Evolutionary conservation across 2,888 invertebrate species (phyloP).

Genomic region (Protonemura montana): DNA sequence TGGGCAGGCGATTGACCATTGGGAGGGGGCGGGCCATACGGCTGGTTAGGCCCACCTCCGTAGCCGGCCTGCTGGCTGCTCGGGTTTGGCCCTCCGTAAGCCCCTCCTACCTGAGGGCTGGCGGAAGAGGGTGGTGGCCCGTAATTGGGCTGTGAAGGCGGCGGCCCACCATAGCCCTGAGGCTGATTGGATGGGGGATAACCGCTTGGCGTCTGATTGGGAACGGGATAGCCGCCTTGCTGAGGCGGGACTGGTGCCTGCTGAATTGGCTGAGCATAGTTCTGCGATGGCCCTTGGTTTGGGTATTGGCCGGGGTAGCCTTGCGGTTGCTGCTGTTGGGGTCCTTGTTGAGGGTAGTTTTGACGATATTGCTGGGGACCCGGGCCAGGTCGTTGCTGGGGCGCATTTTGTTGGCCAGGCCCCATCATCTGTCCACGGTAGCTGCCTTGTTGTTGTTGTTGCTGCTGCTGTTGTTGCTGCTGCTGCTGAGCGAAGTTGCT

Average conservation of each 20-base stretch:
- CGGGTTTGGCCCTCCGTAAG: conserved; percentile 45
- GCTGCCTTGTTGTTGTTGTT: conserved; percentile 54
- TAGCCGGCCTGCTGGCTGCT: conserved; percentile 55
- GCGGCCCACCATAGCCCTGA: conserved; percentile 55
- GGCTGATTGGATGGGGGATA: conserved; percentile 53
- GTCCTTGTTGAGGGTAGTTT: conserved; percentile 72
- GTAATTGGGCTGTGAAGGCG: conserved; percentile 59
- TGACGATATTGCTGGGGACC: conserved; percentile 65
- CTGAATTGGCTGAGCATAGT: conserved; percentile 51
- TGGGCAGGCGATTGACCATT: conserved; percentile 72
- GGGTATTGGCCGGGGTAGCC: conserved; percentile 68
- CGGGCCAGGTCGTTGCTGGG: conserved; percentile 55
- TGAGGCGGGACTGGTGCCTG: conserved; percentile 54
- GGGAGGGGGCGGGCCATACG: conserved; percentile 69
- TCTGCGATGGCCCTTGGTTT: conserved; percentile 57
- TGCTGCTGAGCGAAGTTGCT: conserved; percentile 56
- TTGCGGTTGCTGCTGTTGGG: conserved; percentile 71
- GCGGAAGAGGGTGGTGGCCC: conserved; percentile 49
- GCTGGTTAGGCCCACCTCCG: conserved; percentile 62
- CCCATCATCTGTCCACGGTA: conserved; percentile 66
- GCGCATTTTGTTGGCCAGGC: conserved; percentile 59
- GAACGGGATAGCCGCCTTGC: conserved; percentile 52
- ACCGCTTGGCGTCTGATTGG: conserved; percentile 51
- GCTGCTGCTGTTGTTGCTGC: conserved; percentile 54
- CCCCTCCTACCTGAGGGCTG: conserved; percentile 37